Evolutionary conservation across 2,888 invertebrate species (phyloP).

Genomic region (Pseudeuparius sepicola): DNA sequence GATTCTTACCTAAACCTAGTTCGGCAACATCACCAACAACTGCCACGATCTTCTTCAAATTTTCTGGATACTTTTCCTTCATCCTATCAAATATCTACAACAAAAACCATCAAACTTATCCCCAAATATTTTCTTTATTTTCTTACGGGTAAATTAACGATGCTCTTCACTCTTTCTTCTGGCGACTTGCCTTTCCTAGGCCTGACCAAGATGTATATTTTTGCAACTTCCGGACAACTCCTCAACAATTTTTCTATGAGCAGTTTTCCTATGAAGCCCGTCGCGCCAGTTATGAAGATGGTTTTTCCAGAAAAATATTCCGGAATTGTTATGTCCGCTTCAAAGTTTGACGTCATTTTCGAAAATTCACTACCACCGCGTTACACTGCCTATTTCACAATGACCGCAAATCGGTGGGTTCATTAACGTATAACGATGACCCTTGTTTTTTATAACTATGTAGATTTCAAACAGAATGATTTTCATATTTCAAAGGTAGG

Average conservation of each 20-base stretch:
- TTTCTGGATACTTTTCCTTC: slow-evolving; percentile 44
- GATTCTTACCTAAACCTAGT: slow-evolving; percentile 23
- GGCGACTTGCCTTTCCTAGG: slow-evolving; percentile 57
- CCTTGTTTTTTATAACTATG: too few species aligned
- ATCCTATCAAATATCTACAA: slow-evolving; percentile 52
- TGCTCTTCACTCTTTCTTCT: slow-evolving; percentile 52
- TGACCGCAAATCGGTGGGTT: too few species aligned
- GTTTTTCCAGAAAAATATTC: slow-evolving; percentile 59
- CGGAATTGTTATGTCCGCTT: slow-evolving; percentile 34
- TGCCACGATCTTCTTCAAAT: slow-evolving; percentile 27
- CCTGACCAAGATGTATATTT: slow-evolving; percentile 68
- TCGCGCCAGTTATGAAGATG: slow-evolving; percentile 75
- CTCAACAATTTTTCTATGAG: slow-evolving; percentile 82
- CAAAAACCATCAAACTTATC: slow-evolving; percentile 1
- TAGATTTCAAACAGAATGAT: too few species aligned
- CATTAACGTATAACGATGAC: too few species aligned
- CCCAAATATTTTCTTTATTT: too few species aligned
- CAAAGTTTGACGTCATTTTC: neutral
- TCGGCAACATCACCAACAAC: slow-evolving; percentile 21
- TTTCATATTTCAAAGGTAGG: too few species aligned
- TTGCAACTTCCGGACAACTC: slow-evolving; percentile 63
- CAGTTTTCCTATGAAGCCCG: slow-evolving; percentile 89
- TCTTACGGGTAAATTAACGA: slow-evolving; percentile 47
- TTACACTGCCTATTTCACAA: too few species aligned
- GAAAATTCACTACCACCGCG: too few species aligned